These are phyloP conservation scores for Labeo calbasu DNA, from an alignment of 2,797 vertebrate genomes.

Conservation along the genomic window DNA sequence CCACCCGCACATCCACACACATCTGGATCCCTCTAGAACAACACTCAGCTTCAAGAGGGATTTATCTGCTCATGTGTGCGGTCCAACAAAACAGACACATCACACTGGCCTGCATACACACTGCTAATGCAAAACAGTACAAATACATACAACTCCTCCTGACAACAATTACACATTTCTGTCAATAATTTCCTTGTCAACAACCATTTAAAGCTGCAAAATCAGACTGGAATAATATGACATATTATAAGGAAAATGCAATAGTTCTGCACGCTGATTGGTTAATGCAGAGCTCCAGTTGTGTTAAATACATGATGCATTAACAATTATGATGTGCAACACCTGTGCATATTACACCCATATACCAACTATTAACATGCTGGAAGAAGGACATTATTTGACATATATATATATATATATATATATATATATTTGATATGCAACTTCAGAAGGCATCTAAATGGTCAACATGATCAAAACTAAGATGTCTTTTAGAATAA, in stretches of 20 bases:
- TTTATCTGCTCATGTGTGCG: slow-evolving; percentile 52
- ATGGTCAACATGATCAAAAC: not conserved
- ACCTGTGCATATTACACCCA: not conserved
- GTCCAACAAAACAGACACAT: slow-evolving; percentile 8
- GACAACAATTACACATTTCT: slow-evolving; percentile 25
- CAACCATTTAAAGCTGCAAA: not conserved
- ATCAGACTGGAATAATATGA: not conserved
- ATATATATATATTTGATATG: not conserved
- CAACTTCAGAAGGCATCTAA: not conserved
- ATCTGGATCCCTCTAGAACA: slow-evolving; percentile 52
- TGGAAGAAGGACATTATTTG: not conserved
- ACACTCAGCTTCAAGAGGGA: slow-evolving; percentile 48
- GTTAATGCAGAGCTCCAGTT: not conserved
- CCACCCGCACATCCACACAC: slow-evolving; percentile 49
- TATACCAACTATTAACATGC: not conserved
- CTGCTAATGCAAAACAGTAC: not conserved
- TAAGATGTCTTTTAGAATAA: not conserved
- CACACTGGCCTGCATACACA: not conserved
- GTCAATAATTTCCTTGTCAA: slow-evolving; percentile 9
- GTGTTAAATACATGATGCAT: not conserved
- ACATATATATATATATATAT: too few relatives aligned
- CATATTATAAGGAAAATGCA: not conserved
- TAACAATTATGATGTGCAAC: not conserved
- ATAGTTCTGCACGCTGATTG: not conserved
- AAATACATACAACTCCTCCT: slow-evolving; percentile 19